Evolutionary conservation across 2,113 vertebrate genomes (phyloP), one percentile per base, ranked within the genome.

Genomic region (Pteruthius melanotis): DNA sequence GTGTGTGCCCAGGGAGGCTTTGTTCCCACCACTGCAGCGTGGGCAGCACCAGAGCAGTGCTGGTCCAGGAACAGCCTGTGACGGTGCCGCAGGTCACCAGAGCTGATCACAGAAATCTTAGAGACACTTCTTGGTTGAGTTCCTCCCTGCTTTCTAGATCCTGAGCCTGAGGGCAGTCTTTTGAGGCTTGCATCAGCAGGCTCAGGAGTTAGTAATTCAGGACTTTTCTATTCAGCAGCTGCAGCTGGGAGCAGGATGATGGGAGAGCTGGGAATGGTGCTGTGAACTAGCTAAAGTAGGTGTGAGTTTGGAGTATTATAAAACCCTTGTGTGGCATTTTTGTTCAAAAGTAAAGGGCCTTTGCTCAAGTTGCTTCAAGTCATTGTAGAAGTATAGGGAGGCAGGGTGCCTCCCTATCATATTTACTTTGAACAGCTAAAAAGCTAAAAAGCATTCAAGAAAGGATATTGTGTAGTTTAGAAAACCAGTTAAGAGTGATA

Each of bases 11-110:
- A 18, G 57, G 35, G 33, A 37, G 59, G n/a, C 10, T 76, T 45
- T 39, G 15, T 0, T 60, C n/a, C 60, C n/a, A 44, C 12, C 7
- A 0, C 40, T n/a, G 21, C 53, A 33, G 70, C 7, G 0, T 10
- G 14, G 57, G 75, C 42, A 45, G n/a, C 17, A 12, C 26, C 3
- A 13, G 28, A 39, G 37, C n/a, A 7, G 28, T 0, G 1, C 35
- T 76, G 61, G 22, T 28, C 68, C 20, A 1, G 16, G 27, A 71
- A 9, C 44, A 61, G 83, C 18, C 66, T 28, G 35, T 40, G 40
- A 21, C 49, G 14, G 18, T 3, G 7, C 39, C 8, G 0, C 33
- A 37, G 22, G 11, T 24, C 35, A 40, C 52, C 65, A 37, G 21
- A 63, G 12, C 3, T 45, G 7, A 35, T 49, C 49, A 17, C 17